Conservation (phyloP, 2,888 invertebrate species). For the Timema podura region DNA sequence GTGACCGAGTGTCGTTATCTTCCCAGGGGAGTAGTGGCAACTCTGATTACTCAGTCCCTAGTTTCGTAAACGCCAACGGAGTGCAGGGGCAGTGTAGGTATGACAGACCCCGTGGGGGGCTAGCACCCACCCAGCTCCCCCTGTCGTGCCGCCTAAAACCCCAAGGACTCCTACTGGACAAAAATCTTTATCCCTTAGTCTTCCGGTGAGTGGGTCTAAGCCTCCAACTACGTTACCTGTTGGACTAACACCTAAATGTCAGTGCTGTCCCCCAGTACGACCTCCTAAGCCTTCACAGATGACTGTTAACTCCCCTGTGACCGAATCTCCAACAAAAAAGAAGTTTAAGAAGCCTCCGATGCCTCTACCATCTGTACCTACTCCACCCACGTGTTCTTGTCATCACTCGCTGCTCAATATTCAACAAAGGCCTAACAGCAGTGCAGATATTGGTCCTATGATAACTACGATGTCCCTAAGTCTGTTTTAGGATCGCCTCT, state of each 20-base stretch:
- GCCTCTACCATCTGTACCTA: conserved; percentile 44
- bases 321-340: conserved; percentile 43
- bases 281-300: conserved; percentile 57
- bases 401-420: conserved; percentile 10
- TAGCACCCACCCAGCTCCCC: conserved; percentile 20
- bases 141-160: conserved; percentile 32
- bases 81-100: conserved; percentile 23
- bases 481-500: conserved; percentile 30
- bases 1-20: conserved; percentile 61
- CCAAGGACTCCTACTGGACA: too few species aligned
- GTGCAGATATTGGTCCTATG: conserved; percentile 54
- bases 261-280: conserved; percentile 53
- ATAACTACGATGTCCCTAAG: conserved; percentile 73
- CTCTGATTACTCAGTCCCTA: conserved; percentile 53
- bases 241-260: conserved; percentile 39
- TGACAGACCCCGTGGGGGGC: conserved; percentile 24
- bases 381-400: conserved; percentile 30
- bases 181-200: too few species aligned
- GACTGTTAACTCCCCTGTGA: conserved; percentile 21
- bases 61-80: conserved; percentile 15
- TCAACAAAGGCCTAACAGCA: neutral
- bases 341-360: conserved; percentile 56
- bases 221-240: conserved; percentile 27
- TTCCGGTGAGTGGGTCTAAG: too few species aligned
- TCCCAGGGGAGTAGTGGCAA: conserved; percentile 49